These are phyloP conservation scores for Globodera ellingtonae DNA, from an alignment of 1,140 invertebrate species.

Conservation along the genomic window DNA sequence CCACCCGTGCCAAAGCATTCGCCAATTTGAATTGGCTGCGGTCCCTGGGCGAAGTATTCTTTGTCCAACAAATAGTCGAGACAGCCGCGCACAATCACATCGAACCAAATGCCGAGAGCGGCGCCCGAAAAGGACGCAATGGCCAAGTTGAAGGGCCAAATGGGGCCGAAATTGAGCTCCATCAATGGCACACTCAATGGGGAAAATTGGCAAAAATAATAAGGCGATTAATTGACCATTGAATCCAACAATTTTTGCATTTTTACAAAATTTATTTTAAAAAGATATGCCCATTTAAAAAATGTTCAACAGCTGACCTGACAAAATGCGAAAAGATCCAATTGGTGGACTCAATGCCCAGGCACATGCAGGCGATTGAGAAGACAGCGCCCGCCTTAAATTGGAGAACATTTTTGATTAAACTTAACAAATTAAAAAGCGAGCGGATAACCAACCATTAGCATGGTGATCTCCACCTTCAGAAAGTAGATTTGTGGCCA, in stretches of 20 bases:
- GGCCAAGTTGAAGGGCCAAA: slow-evolving; percentile 59
- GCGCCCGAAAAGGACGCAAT: slow-evolving; percentile 55
- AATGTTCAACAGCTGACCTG: slow-evolving; percentile 36
- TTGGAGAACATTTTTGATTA: too few relatives aligned
- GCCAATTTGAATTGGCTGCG: slow-evolving; percentile 28
- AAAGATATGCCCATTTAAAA: too few relatives aligned
- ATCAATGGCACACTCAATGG: slow-evolving; percentile 51
- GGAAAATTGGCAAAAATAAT: slow-evolving; percentile 29
- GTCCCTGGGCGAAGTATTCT: slow-evolving; percentile 49
- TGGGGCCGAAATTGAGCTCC: slow-evolving; percentile 54
- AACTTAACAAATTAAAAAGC: neutral
- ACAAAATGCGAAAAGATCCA: slow-evolving; percentile 54
- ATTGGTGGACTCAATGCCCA: slow-evolving; percentile 55
- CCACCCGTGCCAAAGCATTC: neutral
- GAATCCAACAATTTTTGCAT: neutral
- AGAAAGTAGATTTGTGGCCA: slow-evolving; percentile 53
- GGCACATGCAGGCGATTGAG: slow-evolving; percentile 56
- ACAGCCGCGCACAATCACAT: slow-evolving; percentile 55
- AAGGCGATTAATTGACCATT: slow-evolving; percentile 11
- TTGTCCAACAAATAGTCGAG: slow-evolving; percentile 56
- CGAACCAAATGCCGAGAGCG: slow-evolving; percentile 59
- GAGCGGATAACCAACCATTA: slow-evolving; percentile 28
- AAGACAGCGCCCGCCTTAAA: slow-evolving; percentile 44
- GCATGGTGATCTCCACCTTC: slow-evolving; percentile 55
- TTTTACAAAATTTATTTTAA: too few relatives aligned